A percentile compares a stretch with the other conserved stretches of the same genome.
phyloP scores from a whole-genome alignment of 2,113 vertebrate species.

The Tachycineta bicolor region DNA sequence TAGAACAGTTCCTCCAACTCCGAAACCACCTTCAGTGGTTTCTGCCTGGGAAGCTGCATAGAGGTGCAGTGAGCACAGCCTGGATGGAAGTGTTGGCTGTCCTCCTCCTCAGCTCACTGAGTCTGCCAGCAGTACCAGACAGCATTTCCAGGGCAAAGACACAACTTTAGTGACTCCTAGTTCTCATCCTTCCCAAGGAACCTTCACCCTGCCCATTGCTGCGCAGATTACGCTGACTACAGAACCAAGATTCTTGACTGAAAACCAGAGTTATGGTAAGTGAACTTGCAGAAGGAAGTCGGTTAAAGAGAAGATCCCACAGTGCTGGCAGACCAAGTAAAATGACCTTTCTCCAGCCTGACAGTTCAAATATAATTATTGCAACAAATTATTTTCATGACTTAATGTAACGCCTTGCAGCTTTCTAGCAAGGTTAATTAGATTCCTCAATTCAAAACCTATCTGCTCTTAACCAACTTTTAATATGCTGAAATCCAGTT shows the following conservation, averaged over 20 bases:
- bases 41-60: not conserved
- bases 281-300: not conserved
- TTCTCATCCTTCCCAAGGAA: not conserved
- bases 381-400: constrained; percentile 73
- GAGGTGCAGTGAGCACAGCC: not conserved
- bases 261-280: not conserved
- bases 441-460: constrained; percentile 70
- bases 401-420: constrained; percentile 71
- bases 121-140: not conserved
- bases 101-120: not conserved
- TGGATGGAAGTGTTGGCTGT: not conserved
- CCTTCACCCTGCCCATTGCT: not conserved
- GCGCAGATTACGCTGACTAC: not conserved
- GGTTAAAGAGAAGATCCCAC: not conserved
- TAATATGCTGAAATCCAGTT: constrained; percentile 70
- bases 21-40: not conserved
- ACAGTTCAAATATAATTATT: constrained; percentile 72
- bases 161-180: not conserved
- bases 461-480: constrained; percentile 70
- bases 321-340: not conserved
- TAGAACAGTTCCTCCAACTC: not conserved
- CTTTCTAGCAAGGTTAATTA: constrained; percentile 76
- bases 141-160: not conserved
- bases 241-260: not conserved
- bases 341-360: constrained; percentile 64